These are phyloP conservation scores for Cheilosia vernalis DNA, from an alignment of 2,888 invertebrate genomes.

Conservation along the genomic window DNA sequence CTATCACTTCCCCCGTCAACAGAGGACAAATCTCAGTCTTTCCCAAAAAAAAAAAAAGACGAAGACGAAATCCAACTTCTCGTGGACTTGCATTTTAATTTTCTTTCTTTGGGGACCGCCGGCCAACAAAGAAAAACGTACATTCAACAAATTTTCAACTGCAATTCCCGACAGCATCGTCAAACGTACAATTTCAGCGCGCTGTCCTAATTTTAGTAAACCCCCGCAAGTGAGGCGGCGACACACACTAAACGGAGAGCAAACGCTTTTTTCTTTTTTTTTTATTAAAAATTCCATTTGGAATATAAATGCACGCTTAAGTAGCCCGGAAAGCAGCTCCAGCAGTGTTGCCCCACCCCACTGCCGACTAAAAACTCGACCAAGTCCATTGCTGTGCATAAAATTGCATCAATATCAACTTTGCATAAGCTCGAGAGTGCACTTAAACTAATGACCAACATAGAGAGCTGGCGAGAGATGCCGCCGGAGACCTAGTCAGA, in stretches of 20 bases:
- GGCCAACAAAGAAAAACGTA: conserved; percentile 8
- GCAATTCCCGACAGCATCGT: conserved; percentile 53
- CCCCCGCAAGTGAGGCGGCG: background rate
- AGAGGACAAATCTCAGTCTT: conserved; percentile 1
- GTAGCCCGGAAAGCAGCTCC: conserved; percentile 49
- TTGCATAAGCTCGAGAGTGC: conserved; percentile 75
- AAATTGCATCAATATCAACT: conserved; percentile 75
- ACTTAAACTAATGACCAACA: conserved; percentile 75
- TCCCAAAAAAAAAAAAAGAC: background rate
- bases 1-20: conserved; percentile 9
- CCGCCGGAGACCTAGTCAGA: conserved; percentile 27
- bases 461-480: conserved; percentile 46
- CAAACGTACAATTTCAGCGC: conserved; percentile 46
- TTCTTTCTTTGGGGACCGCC: conserved; percentile 2
- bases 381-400: conserved; percentile 72
- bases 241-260: conserved; percentile 35
- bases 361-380: conserved; percentile 25
- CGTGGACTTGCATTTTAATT: conserved; percentile 55
- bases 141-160: conserved; percentile 48
- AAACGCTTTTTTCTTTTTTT: conserved; percentile 70
- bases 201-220: conserved; percentile 66
- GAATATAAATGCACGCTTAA: conserved; percentile 74
- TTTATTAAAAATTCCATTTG: conserved; percentile 73
- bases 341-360: conserved; percentile 15
- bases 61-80: conserved; percentile 27